A percentile compares a stretch with the other conserved stretches of the same genome.
Conservation (phyloP, 2,113 vertebrate species). For the Sebastes schlegelii region DNA sequence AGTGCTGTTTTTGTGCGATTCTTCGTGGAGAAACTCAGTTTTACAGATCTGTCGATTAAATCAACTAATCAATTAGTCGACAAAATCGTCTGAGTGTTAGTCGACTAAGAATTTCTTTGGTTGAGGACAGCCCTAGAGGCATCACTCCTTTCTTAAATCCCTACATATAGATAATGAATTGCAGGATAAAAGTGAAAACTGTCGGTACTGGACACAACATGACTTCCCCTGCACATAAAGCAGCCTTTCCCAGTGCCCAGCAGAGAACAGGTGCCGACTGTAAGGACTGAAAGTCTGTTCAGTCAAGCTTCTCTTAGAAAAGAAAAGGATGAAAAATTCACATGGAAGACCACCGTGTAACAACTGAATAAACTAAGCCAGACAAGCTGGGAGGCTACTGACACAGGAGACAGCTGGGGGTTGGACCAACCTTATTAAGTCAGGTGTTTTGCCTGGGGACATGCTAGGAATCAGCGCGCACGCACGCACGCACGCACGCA, state of each 20-base stretch:
- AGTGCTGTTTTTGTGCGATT: too few species aligned
- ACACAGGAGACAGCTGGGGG: conserved; percentile 69
- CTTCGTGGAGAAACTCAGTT: too few species aligned
- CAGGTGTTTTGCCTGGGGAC: conserved; percentile 67
- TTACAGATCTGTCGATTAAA: too few species aligned
- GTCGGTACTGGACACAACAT: neutral
- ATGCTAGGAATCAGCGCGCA: conserved; percentile 27
- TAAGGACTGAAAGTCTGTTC: conserved; percentile 4
- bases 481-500: neutral
- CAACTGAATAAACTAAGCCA: conserved; percentile 68
- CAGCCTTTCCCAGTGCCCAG: neutral
- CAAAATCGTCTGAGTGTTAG: too few species aligned
- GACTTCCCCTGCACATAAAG: conserved; percentile 1
- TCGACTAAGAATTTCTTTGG: too few species aligned
- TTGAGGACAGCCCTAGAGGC: too few species aligned
- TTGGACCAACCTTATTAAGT: conserved; percentile 69
- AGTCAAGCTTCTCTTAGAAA: conserved; percentile 51
- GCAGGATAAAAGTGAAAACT: neutral
- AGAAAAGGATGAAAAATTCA: conserved; percentile 33
- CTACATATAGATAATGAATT: neutral
- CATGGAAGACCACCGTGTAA: conserved; percentile 48
- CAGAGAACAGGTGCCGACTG: conserved; percentile 24
- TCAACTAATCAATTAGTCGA: too few species aligned
- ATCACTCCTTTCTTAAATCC: neutral
- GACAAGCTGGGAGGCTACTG: conserved; percentile 54